Conservation (phyloP, 2,888 invertebrate species). For the Acleris sparsana region DNA sequence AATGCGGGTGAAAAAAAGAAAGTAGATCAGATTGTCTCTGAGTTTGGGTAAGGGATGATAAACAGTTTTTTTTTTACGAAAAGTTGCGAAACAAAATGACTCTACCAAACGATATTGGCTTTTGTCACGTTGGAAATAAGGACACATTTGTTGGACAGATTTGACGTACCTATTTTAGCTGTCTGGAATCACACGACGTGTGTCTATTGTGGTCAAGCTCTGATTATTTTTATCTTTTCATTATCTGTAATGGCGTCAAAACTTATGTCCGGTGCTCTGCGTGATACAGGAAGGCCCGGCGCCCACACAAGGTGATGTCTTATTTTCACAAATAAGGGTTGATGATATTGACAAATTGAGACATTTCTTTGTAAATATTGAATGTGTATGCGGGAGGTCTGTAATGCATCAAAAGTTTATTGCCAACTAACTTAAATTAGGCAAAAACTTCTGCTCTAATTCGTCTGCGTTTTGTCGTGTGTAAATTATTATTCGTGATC, state of each 20-base stretch:
- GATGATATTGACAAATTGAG: conserved; percentile 70
- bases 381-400: conserved; percentile 67
- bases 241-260: conserved; percentile 80
- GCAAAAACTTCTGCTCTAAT: conserved; percentile 37
- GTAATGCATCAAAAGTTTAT: conserved; percentile 33
- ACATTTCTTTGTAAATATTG: conserved; percentile 47
- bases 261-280: conserved; percentile 76
- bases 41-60: conserved; percentile 71
- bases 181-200: conserved; percentile 38
- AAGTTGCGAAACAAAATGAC: conserved; percentile 24
- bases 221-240: conserved; percentile 75
- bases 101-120: conserved; percentile 24
- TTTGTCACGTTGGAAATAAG: conserved; percentile 36
- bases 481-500: conserved; percentile 60
- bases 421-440: conserved; percentile 22
- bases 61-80: conserved; percentile 62
- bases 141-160: conserved; percentile 39
- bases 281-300: conserved; percentile 77
- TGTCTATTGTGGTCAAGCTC: conserved; percentile 68
- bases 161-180: conserved; percentile 4
- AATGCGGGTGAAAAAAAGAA: conserved; percentile 71
- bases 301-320: conserved; percentile 78
- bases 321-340: conserved; percentile 65
- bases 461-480: conserved; percentile 40
- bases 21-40: conserved; percentile 78